Evolutionary conservation across 2,113 vertebrate genomes (phyloP).

Genomic region (Chaenogobius annularis): DNA sequence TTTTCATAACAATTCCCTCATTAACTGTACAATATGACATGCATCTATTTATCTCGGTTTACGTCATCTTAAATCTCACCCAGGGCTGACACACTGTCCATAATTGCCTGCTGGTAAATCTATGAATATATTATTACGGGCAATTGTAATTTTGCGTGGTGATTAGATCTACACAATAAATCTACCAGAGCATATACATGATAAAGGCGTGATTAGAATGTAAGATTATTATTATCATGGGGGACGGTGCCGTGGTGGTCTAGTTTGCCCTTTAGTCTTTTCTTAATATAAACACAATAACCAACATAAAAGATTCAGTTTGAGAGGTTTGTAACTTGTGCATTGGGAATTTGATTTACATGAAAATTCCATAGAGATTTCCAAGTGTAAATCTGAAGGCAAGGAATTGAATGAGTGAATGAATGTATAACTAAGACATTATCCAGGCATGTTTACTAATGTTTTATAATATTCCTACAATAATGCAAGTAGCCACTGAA

Average conservation of each 20-base stretch:
- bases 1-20: slow-evolving; percentile 23
- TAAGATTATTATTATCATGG: slow-evolving; percentile 35
- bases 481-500: no score
- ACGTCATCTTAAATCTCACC: slow-evolving; percentile 12
- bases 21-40: slow-evolving; percentile 25
- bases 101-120: slow-evolving; percentile 34
- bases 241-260: slow-evolving; percentile 19
- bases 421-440: neutral
- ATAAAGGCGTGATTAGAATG: slow-evolving; percentile 39
- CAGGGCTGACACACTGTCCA: slow-evolving; percentile 24
- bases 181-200: neutral
- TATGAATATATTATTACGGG: slow-evolving; percentile 45
- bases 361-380: neutral
- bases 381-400: neutral
- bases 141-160: slow-evolving; percentile 30
- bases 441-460: no score
- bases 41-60: slow-evolving; percentile 1
- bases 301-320: neutral
- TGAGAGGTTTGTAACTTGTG: neutral
- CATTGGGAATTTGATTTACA: neutral
- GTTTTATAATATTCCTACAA: no score
- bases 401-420: no score
- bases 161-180: slow-evolving; percentile 30
- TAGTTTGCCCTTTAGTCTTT: neutral
- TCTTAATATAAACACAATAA: neutral